Conservation (phyloP, 1,140 invertebrate species). For the Zaprionus nigranus region DNA sequence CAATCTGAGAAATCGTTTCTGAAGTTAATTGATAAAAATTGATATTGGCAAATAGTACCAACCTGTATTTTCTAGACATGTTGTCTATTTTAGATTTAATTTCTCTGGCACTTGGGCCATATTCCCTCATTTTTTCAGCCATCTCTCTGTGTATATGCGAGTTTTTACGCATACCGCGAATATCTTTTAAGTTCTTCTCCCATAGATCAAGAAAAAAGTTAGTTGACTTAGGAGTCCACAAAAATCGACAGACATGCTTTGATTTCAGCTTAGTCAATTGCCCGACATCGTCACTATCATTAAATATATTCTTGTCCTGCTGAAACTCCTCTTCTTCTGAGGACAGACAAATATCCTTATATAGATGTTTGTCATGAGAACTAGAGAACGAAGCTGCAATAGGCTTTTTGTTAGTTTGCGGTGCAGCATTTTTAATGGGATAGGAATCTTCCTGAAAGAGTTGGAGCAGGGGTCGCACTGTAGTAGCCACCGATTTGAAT, state of each 20-base stretch:
- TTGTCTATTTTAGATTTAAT: conserved; percentile 67
- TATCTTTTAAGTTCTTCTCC: conserved; percentile 42
- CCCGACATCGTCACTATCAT: background rate
- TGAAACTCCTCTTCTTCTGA: conserved; percentile 21
- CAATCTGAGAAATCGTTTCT: conserved; percentile 16
- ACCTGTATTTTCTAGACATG: conserved; percentile 61
- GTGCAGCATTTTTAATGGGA: background rate
- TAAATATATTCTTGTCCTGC: background rate
- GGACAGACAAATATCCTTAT: conserved; percentile 25
- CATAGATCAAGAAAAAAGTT: conserved; percentile 56
- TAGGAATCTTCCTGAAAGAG: conserved; percentile 21
- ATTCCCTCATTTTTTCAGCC: conserved; percentile 42
- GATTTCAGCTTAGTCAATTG: background rate
- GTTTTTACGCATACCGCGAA: conserved; percentile 42
- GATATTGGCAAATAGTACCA: background rate
- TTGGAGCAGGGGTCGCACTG: conserved; percentile 26
- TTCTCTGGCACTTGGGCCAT: conserved; percentile 49
- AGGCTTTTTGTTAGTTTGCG: background rate
- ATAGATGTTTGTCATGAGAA: background rate
- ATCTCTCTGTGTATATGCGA: conserved; percentile 44
- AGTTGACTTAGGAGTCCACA: conserved; percentile 55
- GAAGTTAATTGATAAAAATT: background rate
- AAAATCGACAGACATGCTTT: conserved; percentile 24
- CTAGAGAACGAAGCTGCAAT: background rate
- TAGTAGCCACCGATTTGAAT: background rate